phyloP scores from a whole-genome alignment of 37 sponge, comb jelly and placozoan species.

The Bolinopsis microptera region DNA sequence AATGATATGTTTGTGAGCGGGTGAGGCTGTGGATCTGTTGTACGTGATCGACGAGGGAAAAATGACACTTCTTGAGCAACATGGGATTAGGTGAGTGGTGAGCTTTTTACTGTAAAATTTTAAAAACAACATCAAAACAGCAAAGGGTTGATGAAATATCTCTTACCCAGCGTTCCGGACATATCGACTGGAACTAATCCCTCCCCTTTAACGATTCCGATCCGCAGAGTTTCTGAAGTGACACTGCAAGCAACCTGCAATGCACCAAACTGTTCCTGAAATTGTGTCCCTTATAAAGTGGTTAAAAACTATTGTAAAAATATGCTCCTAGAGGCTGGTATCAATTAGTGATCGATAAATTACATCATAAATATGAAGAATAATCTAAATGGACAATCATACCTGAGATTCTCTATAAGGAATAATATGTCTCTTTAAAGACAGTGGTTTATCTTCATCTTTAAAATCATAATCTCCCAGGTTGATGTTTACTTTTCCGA shows the following conservation, averaged over 20 bases:
- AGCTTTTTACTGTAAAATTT: too few relatives aligned
- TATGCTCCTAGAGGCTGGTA: too few relatives aligned
- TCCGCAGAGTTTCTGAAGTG: background rate
- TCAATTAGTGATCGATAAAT: too few relatives aligned
- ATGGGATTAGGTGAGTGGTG: too few relatives aligned
- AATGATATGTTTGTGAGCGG: too few relatives aligned
- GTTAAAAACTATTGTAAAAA: background rate
- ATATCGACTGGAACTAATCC: constrained; percentile 60
- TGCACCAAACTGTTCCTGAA: constrained; percentile 24
- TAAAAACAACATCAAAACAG: too few relatives aligned
- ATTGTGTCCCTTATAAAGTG: background rate
- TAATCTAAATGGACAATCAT: too few relatives aligned
- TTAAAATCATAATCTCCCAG: constrained; percentile 39
- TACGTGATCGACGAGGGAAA: too few relatives aligned
- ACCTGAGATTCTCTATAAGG: constrained; percentile 20
- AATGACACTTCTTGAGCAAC: too few relatives aligned
- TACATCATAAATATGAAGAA: too few relatives aligned
- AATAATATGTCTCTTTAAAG: constrained; percentile 45
- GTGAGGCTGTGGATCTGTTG: too few relatives aligned
- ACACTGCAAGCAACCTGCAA: constrained; percentile 14
- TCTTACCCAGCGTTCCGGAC: constrained; percentile 36
- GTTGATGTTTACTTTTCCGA: constrained; percentile 35
- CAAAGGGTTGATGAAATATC: too few relatives aligned
- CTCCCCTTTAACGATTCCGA: background rate
- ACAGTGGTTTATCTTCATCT: constrained; percentile 62